Conservation (phyloP, 2,888 invertebrate species). For the Epinotia brunnichana region DNA sequence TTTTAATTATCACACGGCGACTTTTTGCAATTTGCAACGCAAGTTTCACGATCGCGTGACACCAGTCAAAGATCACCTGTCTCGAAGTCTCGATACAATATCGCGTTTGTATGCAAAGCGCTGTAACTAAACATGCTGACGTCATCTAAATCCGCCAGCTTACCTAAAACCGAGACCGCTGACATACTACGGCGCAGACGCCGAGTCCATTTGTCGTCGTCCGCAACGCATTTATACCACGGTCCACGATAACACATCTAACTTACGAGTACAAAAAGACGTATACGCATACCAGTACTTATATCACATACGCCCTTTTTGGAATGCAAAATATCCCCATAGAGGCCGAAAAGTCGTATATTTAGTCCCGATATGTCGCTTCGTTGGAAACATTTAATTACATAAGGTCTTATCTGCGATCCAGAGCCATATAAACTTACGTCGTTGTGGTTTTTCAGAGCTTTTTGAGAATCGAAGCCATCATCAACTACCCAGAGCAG, state of each 20-base stretch:
- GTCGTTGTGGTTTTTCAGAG: slow-evolving; percentile 40
- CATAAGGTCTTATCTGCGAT: background rate
- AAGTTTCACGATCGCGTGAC: no score
- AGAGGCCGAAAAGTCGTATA: background rate
- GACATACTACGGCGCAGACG: slow-evolving; percentile 9
- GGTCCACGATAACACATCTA: slow-evolving; percentile 49
- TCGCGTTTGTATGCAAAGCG: no score
- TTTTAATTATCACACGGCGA: no score
- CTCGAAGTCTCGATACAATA: no score
- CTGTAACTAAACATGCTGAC: background rate
- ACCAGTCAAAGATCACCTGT: no score
- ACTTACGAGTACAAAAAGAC: background rate
- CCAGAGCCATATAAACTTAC: background rate
- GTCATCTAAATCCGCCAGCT: slow-evolving; percentile 12
- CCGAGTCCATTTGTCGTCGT: slow-evolving; percentile 37
- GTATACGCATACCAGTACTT: background rate
- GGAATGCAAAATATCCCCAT: background rate
- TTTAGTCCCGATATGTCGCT: background rate
- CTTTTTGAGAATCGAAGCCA: slow-evolving; percentile 50
- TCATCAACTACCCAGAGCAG: slow-evolving; percentile 49
- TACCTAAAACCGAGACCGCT: slow-evolving; percentile 4
- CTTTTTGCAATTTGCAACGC: no score
- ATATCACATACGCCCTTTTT: background rate
- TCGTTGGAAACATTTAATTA: background rate
- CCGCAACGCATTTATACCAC: slow-evolving; percentile 50